These are phyloP conservation scores for Hermetia illucens DNA, from an alignment of 1,140 invertebrate genomes.

Conservation along the genomic window DNA sequence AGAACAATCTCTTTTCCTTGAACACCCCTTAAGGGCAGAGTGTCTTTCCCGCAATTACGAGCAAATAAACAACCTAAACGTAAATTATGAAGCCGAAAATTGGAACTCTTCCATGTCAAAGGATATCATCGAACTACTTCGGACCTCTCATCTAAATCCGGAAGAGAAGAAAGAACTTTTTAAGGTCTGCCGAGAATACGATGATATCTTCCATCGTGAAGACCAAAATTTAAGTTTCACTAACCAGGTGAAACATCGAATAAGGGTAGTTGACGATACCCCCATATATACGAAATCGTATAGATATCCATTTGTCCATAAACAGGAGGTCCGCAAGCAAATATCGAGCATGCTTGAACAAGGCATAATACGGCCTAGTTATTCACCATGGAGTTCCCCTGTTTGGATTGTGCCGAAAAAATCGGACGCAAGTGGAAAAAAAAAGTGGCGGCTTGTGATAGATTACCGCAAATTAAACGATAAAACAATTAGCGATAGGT, in stretches of 20 bases:
- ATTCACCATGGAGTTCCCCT: too few species aligned
- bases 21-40: too few species aligned
- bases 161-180: constrained; percentile 4
- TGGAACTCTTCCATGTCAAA: too few species aligned
- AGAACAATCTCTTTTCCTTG: too few species aligned
- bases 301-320: constrained; percentile 15
- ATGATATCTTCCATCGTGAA: constrained; percentile 14
- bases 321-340: constrained; percentile 12
- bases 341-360: constrained; percentile 1
- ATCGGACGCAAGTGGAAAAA: too few species aligned
- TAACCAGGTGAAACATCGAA: constrained; percentile 14
- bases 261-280: constrained; percentile 7
- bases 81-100: too few species aligned
- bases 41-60: too few species aligned
- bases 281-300: constrained; percentile 14
- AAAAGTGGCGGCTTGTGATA: too few species aligned
- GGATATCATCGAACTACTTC: too few species aligned
- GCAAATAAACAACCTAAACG: too few species aligned
- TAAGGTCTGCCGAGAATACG: constrained; percentile 1
- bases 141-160: background rate
- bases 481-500: constrained; percentile 15
- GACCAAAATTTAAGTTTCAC: constrained; percentile 10
- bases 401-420: too few species aligned
- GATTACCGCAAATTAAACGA: constrained; percentile 16
- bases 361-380: constrained; percentile 6